Conservation (phyloP, 2,113 vertebrate genomes). For the Ptyas mucosa region DNA sequence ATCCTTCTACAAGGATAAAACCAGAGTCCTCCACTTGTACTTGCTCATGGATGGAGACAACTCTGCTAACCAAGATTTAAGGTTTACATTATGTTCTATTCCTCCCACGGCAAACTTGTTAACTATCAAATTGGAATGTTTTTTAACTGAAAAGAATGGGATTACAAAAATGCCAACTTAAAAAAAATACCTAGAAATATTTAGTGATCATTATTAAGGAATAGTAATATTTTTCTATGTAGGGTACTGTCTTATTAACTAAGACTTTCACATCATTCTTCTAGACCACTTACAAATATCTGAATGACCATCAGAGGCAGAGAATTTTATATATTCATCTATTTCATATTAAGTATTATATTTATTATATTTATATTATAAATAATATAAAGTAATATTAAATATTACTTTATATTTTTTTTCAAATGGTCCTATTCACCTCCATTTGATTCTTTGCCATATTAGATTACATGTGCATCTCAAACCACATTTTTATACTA, state of each 20-base stretch:
- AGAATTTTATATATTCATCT: not conserved
- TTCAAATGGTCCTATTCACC: not conserved
- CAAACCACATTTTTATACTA: not conserved
- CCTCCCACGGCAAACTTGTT: not conserved
- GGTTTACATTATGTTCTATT: not conserved
- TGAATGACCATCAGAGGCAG: not conserved
- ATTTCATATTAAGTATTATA: not conserved
- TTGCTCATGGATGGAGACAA: not conserved
- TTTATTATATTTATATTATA: too few relatives aligned
- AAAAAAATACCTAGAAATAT: not conserved
- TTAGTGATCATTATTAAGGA: not conserved
- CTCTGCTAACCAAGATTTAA: not conserved
- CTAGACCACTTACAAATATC: not conserved
- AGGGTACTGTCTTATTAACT: not conserved
- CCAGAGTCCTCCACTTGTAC: not conserved
- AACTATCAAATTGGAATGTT: not conserved
- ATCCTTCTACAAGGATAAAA: not conserved
- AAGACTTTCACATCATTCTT: not conserved
- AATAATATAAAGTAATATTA: not conserved
- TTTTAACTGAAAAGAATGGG: not conserved
- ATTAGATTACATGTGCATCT: not conserved
- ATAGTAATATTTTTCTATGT: not conserved
- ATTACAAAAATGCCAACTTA: not conserved
- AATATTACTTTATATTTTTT: not conserved
- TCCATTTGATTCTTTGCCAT: not conserved